Conservation (phyloP, 2,113 vertebrate species). For the Vicugna pacos region DNA sequence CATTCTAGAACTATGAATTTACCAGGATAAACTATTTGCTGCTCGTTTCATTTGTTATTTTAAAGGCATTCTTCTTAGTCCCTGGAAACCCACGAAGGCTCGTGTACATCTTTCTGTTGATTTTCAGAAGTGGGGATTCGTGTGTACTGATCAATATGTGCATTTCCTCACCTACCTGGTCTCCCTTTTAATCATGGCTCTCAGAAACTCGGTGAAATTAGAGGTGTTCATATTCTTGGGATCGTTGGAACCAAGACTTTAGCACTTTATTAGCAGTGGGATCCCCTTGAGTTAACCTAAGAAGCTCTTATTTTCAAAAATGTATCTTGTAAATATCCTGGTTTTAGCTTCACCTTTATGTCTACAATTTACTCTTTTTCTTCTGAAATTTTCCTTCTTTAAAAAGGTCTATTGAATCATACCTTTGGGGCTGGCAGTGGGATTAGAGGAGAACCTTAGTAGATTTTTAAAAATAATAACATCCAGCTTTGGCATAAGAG, state of each 20-base stretch:
- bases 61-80: not conserved
- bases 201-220: not conserved
- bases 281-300: not conserved
- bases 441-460: not conserved
- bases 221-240: not conserved
- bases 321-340: not conserved
- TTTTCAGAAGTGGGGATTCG: not conserved
- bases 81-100: not conserved
- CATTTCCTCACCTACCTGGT: not conserved
- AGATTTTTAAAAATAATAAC: constrained; percentile 33
- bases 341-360: not conserved
- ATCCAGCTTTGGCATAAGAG: not conserved
- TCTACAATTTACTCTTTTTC: not conserved
- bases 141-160: not conserved
- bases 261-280: not conserved
- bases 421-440: not conserved
- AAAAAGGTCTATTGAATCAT: constrained; percentile 4
- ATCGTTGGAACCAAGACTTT: not conserved
- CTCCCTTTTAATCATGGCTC: not conserved
- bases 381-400: constrained; percentile 13
- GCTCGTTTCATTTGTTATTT: not conserved
- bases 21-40: not conserved
- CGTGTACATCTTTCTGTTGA: not conserved
- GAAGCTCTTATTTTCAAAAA: not conserved
- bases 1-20: not conserved